Conservation (phyloP, 2,113 vertebrate species). For the Archilochus colubris region DNA sequence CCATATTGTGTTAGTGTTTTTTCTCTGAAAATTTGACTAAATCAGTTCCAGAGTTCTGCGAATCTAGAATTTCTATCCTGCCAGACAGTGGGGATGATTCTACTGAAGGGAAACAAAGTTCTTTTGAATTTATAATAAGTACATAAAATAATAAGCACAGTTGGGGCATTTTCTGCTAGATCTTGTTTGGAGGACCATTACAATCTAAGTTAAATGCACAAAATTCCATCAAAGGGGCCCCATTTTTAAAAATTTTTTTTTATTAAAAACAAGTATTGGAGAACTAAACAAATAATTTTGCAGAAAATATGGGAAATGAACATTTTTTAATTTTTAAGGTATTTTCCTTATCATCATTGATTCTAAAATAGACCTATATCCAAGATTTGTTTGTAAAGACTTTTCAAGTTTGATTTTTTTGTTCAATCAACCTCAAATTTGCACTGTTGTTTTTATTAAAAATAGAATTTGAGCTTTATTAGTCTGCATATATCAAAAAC, state of each 20-base stretch:
- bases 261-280: neutral
- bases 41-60: neutral
- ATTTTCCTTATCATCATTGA: neutral
- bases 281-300: neutral
- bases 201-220: neutral
- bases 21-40: neutral
- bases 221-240: neutral
- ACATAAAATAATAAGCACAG: neutral
- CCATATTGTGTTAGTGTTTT: neutral
- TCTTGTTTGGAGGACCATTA: neutral
- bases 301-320: neutral
- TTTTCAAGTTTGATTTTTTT: neutral
- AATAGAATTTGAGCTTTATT: neutral
- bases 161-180: neutral
- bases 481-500: neutral
- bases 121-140: neutral
- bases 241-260: neutral
- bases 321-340: neutral
- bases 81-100: neutral
- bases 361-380: neutral
- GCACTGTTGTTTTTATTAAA: neutral
- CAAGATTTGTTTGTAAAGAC: neutral
- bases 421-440: neutral
- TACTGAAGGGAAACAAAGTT: neutral
- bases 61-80: neutral